Base-by-base conservation (phyloP, 1,140 invertebrate species). In the Colletes gigas region DNA sequence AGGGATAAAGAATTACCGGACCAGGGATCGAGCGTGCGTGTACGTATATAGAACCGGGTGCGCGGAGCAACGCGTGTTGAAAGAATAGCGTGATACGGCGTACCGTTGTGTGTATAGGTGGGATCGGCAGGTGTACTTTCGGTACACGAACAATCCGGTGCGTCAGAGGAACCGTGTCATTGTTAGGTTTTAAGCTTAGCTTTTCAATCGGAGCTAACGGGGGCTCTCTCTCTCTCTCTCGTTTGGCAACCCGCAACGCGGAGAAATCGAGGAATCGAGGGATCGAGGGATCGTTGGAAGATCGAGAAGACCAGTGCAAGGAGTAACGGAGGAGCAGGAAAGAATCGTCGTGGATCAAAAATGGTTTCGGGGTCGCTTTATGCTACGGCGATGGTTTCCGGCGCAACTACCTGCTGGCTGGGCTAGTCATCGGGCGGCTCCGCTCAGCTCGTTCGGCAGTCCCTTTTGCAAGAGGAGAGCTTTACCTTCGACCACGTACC, bases 101-200 rank as follows among this genome's bases (percentile, higher is more conserved):
- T 55, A 54, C 30, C 52, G 69, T 65, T 70, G 19, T 70, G 4
- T 55, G 21, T 63, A 65, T 79, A 57, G 30, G 70, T 68, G 52
- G 77, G 66, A 79, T 79, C 70, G 30, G n/a, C 47, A 57, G 44
- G 67, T 78, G 67, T 68, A 68, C 76, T 70, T 15, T 67, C 21
- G 55, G 68, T 71, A 47, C 30, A 54, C 67, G 60, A 44, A 73
- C 77, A 79, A 79, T 79, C 73, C 52, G 50, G n/a, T n/a, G 70
- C 70, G 50, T 78, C 69, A 65, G 77, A 78, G 69, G 77, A 72
- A 72, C 47, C 62, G 30, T 69, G 70, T 79, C 70, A 65, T 79
- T 79, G 77, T 73, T 73, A 47, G 14, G 14, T 41, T 54, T 69
- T 47, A 69, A 21, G 50, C 60, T 52, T 67, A 67, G 77, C 77